Evolutionary conservation across 1,140 invertebrate genomes (phyloP), one percentile per base, ranked within the genome.

Genomic region (Epicauta chinensis): DNA sequence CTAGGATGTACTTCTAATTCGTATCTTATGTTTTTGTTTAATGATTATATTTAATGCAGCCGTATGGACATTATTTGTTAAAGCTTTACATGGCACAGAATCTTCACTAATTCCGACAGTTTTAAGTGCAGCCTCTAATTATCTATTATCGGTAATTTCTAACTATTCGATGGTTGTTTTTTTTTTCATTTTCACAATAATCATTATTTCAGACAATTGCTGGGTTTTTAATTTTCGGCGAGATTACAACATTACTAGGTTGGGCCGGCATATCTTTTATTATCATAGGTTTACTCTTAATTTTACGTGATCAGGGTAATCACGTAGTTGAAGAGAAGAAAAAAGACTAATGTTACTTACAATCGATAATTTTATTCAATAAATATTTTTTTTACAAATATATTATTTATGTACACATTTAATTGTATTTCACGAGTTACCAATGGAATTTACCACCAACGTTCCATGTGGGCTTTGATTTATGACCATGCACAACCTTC

Each of bases 51-150:
- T 68, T 36, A 83, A 83, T 56, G 79, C 75, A 2, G 71, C 73
- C 53, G 78, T 80, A 17, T 80, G 76, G 64, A 74, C 77, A 7
- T 75, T 79, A 53, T 83, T 79, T 62, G 74, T 81, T 35, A 77
- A 78, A 53, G 76, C 79, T 2, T 65, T 83, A 3, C 75, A 79
- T 44, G 65, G 67, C 1, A 73, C 75, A 4, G 59, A 65, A 16
- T 80, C 79, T 49, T 81, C 81, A 5, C 73, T 81, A 13, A 72
- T 75, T 9, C 74, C 77, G 7, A 82, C 81, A 3, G 72, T 83
- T 14, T 72, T 75, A 54, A 80, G 77, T 44, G 69, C 82, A 15
- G 75, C 78, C 3, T 75, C 77, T 3, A 83, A 79, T 65, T 84
- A 81, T 60, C 66, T 82, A 37, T 70, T 77, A 51, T 82, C 81